These are phyloP conservation scores for Teleiodes luculella DNA, from an alignment of 2,888 invertebrate species.

Conservation along the genomic window DNA sequence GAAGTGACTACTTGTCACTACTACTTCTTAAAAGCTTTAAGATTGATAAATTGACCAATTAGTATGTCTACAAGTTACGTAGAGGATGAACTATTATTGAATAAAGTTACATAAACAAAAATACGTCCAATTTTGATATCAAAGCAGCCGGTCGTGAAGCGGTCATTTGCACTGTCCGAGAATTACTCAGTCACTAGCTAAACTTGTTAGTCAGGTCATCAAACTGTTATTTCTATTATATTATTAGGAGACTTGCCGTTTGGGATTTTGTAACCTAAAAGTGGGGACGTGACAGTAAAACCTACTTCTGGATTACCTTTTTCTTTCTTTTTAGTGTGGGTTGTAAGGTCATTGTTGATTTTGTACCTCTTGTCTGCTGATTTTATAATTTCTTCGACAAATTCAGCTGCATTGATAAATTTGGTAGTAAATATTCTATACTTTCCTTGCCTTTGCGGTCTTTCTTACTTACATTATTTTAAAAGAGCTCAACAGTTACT, in stretches of 20 bases:
- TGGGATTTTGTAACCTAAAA: neutral
- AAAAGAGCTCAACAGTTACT: too few relatives aligned
- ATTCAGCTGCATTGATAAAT: too few relatives aligned
- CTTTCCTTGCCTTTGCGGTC: too few relatives aligned
- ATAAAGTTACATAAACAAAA: neutral
- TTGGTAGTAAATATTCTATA: too few relatives aligned
- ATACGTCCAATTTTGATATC: neutral
- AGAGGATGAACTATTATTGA: neutral
- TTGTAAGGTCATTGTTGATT: too few relatives aligned
- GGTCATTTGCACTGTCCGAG: constrained; percentile 3
- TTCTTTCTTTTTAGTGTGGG: too few relatives aligned
- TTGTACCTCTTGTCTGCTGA: too few relatives aligned
- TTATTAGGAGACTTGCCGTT: neutral
- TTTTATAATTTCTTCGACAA: too few relatives aligned
- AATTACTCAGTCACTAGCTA: neutral
- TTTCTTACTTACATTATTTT: too few relatives aligned
- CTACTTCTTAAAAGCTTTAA: neutral
- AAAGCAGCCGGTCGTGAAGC: neutral
- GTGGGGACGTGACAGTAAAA: too few relatives aligned
- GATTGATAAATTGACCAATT: neutral
- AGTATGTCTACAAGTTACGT: neutral
- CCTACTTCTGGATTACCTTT: too few relatives aligned
- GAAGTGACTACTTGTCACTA: too few relatives aligned
- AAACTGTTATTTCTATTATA: constrained; percentile 1
- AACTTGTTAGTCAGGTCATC: constrained; percentile 2